Evolutionary conservation across 37 sponge, comb jelly and placozoan species (phyloP).

Genomic region (Spongilla lacustris): DNA sequence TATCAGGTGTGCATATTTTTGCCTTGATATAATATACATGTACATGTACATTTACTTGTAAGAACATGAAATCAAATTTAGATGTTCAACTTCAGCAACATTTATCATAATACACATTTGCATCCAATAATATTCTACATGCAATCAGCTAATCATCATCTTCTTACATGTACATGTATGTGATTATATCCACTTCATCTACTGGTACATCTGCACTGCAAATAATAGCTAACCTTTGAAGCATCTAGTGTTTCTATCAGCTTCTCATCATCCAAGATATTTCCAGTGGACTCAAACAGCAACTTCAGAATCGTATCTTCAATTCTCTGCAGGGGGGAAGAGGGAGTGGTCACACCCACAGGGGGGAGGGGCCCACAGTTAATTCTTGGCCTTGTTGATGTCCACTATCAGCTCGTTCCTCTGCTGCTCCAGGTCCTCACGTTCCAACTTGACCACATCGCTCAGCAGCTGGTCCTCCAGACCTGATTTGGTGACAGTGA

Average conservation of each 20-base stretch:
- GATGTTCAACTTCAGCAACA: too few species aligned
- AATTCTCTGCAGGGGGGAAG: constrained; percentile 52
- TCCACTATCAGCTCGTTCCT: constrained; percentile 91
- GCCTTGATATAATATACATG: too few species aligned
- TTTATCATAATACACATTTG: too few species aligned
- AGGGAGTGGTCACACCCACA: background rate
- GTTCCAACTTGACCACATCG: constrained; percentile 96
- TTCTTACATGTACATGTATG: background rate
- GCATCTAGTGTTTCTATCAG: constrained; percentile 89
- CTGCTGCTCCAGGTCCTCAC: constrained; percentile 95
- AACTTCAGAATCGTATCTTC: constrained; percentile 95
- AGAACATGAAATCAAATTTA: too few species aligned
- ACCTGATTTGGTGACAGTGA: constrained; percentile 96
- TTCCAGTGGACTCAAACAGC: constrained; percentile 96
- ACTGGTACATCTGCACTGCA: background rate
- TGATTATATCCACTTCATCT: too few species aligned
- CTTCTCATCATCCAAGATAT: constrained; percentile 96
- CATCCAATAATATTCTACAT: too few species aligned
- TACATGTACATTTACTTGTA: too few species aligned
- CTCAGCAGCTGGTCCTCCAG: constrained; percentile 99
- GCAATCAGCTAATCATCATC: background rate
- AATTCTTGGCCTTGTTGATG: constrained; percentile 94
- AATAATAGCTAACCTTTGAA: constrained; percentile 69
- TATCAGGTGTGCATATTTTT: too few species aligned
- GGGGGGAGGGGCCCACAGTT: constrained; percentile 73